Evolutionary conservation across 2,797 vertebrate genomes (phyloP), one percentile per base, ranked within the genome.

Genomic region (Takifugu ocellatus): DNA sequence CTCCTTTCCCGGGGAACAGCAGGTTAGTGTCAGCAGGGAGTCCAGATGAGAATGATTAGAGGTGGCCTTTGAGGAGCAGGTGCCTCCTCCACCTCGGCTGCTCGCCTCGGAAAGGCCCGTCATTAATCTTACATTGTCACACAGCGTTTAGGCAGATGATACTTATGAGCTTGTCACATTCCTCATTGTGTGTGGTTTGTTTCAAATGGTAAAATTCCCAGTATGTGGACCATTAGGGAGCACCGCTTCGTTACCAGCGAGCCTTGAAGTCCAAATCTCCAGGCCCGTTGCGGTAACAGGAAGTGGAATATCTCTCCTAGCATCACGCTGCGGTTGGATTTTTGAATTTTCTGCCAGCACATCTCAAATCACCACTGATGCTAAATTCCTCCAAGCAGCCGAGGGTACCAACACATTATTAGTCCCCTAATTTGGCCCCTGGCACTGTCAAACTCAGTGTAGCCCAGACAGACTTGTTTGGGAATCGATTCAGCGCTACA

Each of bases 21-120:
- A 93, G 93, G 95, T 96, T 93, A 89, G 86, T 72, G 84, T 86
- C 90, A 86, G 85, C 81, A 43, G 90, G 84, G 81, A 86, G 79
- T 81, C 89, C 94, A 95, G 93, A 94, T 95, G 94, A 92, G 89
- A 90, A 89, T 92, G 85, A 95, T 96, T 96, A 95, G 74, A 82
- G 86, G 69, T 68, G 75, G 80, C 83, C 83, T 90, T 88, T 89
- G 87, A 91, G 87, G 78, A 90, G 87, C 91, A 92, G 91, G 91
- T 91, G 89, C 89, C 89, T 84, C 86, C 58, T 84, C 76, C 48
- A 75, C 76, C 81, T 73, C 82, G 55, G 69, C 84, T 81, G 75
- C 81, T 79, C 72, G 70, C 80, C 73, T 66, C 59, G 29, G 77
- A 84, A 79, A 66, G 72, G 74, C 68, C 70, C 39, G 64, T 85